Evolutionary conservation across 2,797 vertebrate species (phyloP), one percentile per base, ranked within the genome.

Genomic region (Rhinichthys osculus): DNA sequence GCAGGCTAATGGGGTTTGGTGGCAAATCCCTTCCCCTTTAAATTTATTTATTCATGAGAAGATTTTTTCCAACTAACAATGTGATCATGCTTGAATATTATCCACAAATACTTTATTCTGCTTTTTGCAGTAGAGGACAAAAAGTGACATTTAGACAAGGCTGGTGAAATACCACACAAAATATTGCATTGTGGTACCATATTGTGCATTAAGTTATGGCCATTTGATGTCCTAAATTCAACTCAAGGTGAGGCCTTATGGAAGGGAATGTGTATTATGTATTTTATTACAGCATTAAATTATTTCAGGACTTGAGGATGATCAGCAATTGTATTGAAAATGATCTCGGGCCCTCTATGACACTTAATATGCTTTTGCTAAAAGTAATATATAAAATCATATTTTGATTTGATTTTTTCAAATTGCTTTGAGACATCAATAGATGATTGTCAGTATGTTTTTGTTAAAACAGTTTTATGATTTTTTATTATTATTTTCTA

Each of bases 181-280:
- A 81, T 62, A 62, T 57, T 82, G 11, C 27, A 80, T 59, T 78
- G 73, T 78, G 71, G 62, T 19, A 78, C 78, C 14, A 84, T 44
- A 47, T 52, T 42, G 78, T 88, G 84, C 79, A 71, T 79, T 81
- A 64, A 72, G 78, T 66, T 78, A 67, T 84, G 76, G 16, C n/a
- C 17, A 59, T 84, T 81, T 52, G n/a, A 74, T 67, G 74, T 70
- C 47, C 35, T 42, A n/a, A n/a, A 84, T 33, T 44, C 71, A 88
- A 62, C 86, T 89, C 78, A 74, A 89, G 82, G 89, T 85, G 91
- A 91, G 90, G 93, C 92, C 92, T 95, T 89, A 85, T 42, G 87
- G 78, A 89, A 89, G 52, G 88, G 88, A 88, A 80, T 23, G 66
- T 91, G 47, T 72, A 70, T 72, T 85, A 44, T 73, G 74, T 80